Evolutionary conservation across 2,888 invertebrate species (phyloP).

Genomic region (Encarsia formosa): DNA sequence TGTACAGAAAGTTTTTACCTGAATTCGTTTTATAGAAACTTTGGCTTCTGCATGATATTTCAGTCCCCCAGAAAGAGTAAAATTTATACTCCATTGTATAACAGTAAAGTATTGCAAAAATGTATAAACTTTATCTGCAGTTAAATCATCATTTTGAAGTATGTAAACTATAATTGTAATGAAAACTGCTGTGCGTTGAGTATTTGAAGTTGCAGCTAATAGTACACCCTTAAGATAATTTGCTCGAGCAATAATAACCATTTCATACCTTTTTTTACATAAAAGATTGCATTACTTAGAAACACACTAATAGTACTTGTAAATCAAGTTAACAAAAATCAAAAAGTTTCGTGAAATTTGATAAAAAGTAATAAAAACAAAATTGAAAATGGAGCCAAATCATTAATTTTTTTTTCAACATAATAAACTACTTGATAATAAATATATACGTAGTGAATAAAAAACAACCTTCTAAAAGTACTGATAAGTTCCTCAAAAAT

Average conservation of each 20-base stretch:
- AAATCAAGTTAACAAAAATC: too few species aligned
- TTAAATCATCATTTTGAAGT: constrained; percentile 54
- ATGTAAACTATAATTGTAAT: constrained; percentile 76
- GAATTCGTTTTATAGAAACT: constrained; percentile 61
- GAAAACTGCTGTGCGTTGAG: constrained; percentile 78
- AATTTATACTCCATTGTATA: constrained; percentile 65
- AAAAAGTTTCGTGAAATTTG: too few species aligned
- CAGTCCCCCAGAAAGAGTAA: constrained; percentile 62
- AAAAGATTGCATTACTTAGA: too few species aligned
- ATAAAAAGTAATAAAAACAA: constrained; percentile 10
- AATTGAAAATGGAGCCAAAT: too few species aligned
- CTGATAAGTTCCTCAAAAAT: constrained; percentile 69
- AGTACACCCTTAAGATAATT: constrained; percentile 67
- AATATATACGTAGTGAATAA: constrained; percentile 4
- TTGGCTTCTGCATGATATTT: constrained; percentile 61
- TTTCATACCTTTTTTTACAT: constrained; percentile 68
- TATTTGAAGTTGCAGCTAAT: constrained; percentile 67
- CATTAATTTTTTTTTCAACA: background rate
- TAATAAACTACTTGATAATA: constrained; percentile 27
- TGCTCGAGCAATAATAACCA: constrained; percentile 61
- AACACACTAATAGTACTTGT: too few species aligned
- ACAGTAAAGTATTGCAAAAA: constrained; percentile 74
- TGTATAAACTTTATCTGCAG: constrained; percentile 69
- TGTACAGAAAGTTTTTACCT: constrained; percentile 52
- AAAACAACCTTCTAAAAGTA: constrained; percentile 61